Evolutionary conservation across 2,888 invertebrate species (phyloP).

Genomic region (Odontothrips loti): DNA sequence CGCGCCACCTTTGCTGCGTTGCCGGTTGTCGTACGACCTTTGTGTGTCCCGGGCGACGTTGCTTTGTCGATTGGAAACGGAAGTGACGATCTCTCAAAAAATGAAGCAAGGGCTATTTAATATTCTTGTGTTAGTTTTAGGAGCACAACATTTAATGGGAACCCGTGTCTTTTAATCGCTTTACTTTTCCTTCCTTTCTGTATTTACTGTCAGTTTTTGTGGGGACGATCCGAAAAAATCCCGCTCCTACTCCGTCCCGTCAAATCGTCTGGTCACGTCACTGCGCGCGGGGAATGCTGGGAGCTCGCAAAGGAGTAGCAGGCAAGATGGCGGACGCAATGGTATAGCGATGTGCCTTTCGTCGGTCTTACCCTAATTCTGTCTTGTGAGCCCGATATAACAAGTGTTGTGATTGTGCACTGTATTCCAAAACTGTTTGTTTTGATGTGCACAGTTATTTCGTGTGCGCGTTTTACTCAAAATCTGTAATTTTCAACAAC

Average conservation of each 20-base stretch:
- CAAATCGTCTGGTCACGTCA: constrained; percentile 2
- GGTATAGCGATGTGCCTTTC: constrained; percentile 7
- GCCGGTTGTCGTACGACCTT: not conserved
- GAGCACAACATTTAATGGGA: no score
- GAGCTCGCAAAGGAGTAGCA: not conserved
- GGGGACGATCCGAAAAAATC: not conserved
- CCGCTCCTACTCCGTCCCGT: no score
- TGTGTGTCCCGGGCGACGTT: not conserved
- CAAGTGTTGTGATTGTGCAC: not conserved
- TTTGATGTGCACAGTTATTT: not conserved
- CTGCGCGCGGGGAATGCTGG: constrained; percentile 16
- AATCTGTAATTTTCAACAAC: not conserved
- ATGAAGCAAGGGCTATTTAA: no score
- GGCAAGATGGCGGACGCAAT: constrained; percentile 11
- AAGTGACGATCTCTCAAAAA: not conserved
- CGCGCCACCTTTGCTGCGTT: not conserved
- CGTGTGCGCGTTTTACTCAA: not conserved
- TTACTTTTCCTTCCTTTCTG: not conserved
- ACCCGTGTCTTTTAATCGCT: no score
- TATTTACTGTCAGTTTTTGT: not conserved
- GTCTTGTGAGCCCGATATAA: not conserved
- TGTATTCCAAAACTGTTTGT: not conserved
- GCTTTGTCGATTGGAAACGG: not conserved
- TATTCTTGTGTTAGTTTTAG: no score
- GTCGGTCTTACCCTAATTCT: constrained; percentile 13